Evolutionary conservation across 2,797 vertebrate species (phyloP), one percentile per base, ranked within the genome.

Genomic region (Parotocinclus haroldoi): DNA sequence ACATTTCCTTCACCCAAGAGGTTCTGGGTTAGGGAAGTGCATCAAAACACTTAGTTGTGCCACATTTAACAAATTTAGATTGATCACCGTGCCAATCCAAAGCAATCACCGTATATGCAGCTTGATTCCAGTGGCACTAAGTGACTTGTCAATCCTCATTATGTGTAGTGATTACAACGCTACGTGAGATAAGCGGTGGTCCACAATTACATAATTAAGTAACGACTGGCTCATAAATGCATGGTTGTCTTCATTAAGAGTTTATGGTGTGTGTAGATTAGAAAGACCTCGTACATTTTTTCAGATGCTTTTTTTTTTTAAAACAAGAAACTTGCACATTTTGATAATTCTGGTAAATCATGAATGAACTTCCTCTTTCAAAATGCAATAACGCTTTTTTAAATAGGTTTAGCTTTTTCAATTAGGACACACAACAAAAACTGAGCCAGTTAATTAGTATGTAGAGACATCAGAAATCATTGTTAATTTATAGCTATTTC

Each of bases 121-220:
- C 60, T 68, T 75, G 70, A 78, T 75, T 70, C 55, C 13, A 48
- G 57, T 51, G 57, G 62, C 8, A 10, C 49, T 70, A 67, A 73
- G 70, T 52, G 70, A 78, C 70, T 72, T 78, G 76, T 75, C 76
- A 78, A 64, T 78, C 76, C 73, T 68, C 68, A 75, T 78, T 78
- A 78, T 56, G 52, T 48, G 16, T 37, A 58, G 51, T 54, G 69
- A 73, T 78, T 75, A 78, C 66, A 68, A 67, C 59, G 50, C 63
- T 64, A 59, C 39, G 63, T 42, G 55, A 75, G 66, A 78, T 73
- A 70, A 70, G 70, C 46, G 17, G 19, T 18, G 58, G 68, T 73
- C 61, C 18, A 58, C 66, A 75, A 73, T 69, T 63, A 63, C 48
- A 50, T 62, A 63, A 70, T 72, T 73, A 73, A 42, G 55, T 69